These are phyloP conservation scores for Zosterops lateralis DNA, from an alignment of 2,113 vertebrate genomes.

Conservation along the genomic window DNA sequence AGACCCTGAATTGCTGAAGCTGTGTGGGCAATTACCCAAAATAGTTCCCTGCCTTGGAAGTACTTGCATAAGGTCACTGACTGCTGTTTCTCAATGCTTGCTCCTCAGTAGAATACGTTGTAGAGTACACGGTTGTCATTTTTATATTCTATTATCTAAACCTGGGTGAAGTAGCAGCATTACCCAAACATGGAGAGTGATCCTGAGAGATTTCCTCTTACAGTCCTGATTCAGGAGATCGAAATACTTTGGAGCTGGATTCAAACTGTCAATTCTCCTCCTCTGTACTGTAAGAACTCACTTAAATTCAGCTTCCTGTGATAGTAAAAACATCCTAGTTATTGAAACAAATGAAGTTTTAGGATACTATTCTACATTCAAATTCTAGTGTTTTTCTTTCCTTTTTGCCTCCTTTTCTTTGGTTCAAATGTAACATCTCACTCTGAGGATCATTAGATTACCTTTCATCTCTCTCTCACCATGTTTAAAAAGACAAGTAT, in stretches of 20 bases:
- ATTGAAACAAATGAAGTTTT: background rate
- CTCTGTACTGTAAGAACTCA: background rate
- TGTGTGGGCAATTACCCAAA: background rate
- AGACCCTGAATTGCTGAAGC: background rate
- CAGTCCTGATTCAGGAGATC: background rate
- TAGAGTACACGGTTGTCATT: no score
- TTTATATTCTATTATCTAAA: background rate
- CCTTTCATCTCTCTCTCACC: background rate
- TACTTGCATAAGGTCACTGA: background rate
- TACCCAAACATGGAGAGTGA: background rate
- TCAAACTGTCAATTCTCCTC: background rate
- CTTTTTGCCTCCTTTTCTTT: background rate
- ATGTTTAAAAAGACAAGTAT: background rate
- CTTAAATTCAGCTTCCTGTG: background rate
- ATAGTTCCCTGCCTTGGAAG: background rate
- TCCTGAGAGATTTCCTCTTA: background rate
- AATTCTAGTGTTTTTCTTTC: background rate
- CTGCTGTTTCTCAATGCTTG: rapidly evolving
- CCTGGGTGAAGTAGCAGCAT: background rate
- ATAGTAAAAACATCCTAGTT: background rate
- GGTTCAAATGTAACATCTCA: background rate
- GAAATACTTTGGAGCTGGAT: background rate
- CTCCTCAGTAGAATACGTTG: background rate
- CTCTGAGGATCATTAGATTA: background rate
- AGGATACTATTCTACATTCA: background rate